Conservation (phyloP, 1,140 invertebrate species). For the Meloidogyne exigua region DNA sequence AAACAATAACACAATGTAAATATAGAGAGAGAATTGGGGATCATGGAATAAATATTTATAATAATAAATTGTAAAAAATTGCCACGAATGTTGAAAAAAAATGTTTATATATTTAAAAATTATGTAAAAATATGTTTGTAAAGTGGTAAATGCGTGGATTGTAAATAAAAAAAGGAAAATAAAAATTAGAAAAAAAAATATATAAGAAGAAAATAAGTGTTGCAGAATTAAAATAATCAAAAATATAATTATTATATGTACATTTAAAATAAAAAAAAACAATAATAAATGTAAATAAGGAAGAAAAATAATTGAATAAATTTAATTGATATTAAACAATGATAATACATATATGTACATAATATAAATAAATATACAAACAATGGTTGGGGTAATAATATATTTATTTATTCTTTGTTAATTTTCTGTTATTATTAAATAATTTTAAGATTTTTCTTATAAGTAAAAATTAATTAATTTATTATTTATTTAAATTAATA, state of each 20-base stretch:
- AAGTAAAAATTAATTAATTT: too few species aligned
- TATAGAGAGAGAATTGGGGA: neutral
- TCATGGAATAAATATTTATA: neutral
- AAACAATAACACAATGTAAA: neutral
- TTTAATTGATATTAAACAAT: too few species aligned
- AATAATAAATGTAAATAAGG: neutral
- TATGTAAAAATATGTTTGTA: neutral
- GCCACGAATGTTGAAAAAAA: neutral
- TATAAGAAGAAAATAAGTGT: neutral
- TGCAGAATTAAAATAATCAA: neutral
- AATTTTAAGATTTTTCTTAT: too few species aligned
- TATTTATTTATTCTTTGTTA: too few species aligned
- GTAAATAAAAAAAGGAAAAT: neutral
- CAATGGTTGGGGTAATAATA: too few species aligned
- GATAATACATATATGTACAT: too few species aligned
- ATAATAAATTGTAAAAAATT: neutral
- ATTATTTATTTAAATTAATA: too few species aligned
- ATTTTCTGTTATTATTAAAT: too few species aligned
- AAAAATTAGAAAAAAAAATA: neutral
- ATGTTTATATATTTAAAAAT: neutral
- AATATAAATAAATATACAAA: too few species aligned
- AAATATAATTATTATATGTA: neutral
- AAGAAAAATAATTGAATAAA: neutral
- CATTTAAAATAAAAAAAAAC: neutral
- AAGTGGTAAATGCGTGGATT: neutral